A percentile compares a stretch with the other conserved stretches of the same genome.
Evolutionary conservation across 2,888 invertebrate genomes (phyloP).

Genomic region (Morinoia aosen): DNA sequence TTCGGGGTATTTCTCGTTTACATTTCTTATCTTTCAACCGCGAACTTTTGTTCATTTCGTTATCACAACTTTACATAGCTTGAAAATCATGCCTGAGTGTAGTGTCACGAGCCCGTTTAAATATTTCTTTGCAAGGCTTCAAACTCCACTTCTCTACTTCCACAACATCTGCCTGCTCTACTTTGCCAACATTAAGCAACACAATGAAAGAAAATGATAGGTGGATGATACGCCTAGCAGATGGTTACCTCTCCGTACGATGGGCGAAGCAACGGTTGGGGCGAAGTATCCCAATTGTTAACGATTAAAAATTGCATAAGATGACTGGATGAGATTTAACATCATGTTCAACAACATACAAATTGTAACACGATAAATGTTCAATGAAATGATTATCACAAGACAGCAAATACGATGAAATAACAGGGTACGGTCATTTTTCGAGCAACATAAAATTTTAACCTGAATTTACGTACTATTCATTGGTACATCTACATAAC

Average conservation of each 20-base stretch:
- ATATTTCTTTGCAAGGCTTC: background rate
- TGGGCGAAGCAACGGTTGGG: background rate
- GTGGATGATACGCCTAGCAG: background rate
- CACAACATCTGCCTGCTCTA: background rate
- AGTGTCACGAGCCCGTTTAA: background rate
- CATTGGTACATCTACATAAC: too few species aligned
- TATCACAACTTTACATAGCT: background rate
- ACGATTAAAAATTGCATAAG: too few species aligned
- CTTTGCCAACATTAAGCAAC: background rate
- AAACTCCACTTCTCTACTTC: background rate
- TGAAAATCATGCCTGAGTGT: background rate
- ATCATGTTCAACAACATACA: background rate
- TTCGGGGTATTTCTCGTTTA: background rate
- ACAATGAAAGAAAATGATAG: background rate
- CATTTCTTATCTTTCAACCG: background rate
- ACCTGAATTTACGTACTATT: too few species aligned
- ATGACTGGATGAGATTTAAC: too few species aligned
- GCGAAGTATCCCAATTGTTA: background rate
- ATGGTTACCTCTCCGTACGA: background rate
- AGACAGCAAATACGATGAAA: background rate
- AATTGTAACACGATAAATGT: background rate
- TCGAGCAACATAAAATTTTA: too few species aligned
- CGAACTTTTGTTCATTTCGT: background rate
- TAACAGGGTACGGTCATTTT: too few species aligned
- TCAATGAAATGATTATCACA: background rate